phyloP scores from a whole-genome alignment of 1,140 invertebrate genomes.

The Formica exsecta region DNA sequence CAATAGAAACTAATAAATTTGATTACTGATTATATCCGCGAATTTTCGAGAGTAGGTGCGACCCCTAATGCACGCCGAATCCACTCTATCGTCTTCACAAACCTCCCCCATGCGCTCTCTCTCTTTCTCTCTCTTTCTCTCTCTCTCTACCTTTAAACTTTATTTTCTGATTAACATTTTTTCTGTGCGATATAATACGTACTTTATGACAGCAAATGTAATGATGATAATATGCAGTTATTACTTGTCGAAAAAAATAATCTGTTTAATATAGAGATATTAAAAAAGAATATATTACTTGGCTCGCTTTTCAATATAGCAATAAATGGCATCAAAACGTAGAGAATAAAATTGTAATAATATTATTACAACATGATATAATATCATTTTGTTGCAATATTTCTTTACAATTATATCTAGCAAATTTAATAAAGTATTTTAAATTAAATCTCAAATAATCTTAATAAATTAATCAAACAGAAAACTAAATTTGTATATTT shows the following conservation, averaged over 20 bases:
- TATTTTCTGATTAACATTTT: constrained; percentile 50
- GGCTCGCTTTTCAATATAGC: neutral
- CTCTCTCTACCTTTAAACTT: constrained; percentile 29
- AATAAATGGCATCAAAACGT: neutral
- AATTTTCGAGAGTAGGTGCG: constrained; percentile 66
- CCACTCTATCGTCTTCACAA: constrained; percentile 41
- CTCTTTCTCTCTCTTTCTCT: too few species aligned
- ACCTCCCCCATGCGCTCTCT: neutral
- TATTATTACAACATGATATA: neutral
- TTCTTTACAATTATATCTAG: neutral
- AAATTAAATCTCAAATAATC: neutral
- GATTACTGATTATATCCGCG: constrained; percentile 86
- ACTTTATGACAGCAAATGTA: constrained; percentile 15
- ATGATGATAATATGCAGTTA: constrained; percentile 23
- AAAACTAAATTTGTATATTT: constrained; percentile 7
- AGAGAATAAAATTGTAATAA: constrained; percentile 11
- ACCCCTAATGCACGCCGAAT: constrained; percentile 44
- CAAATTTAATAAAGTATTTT: neutral
- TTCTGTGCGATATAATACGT: constrained; percentile 25
- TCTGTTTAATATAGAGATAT: constrained; percentile 26
- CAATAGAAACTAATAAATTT: constrained; percentile 88
- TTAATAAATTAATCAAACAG: neutral
- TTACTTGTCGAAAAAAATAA: constrained; percentile 6
- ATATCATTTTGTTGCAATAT: neutral
- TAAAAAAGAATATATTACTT: neutral